phyloP scores from a whole-genome alignment of 1,140 invertebrate genomes.

The Araneus ventricosus region DNA sequence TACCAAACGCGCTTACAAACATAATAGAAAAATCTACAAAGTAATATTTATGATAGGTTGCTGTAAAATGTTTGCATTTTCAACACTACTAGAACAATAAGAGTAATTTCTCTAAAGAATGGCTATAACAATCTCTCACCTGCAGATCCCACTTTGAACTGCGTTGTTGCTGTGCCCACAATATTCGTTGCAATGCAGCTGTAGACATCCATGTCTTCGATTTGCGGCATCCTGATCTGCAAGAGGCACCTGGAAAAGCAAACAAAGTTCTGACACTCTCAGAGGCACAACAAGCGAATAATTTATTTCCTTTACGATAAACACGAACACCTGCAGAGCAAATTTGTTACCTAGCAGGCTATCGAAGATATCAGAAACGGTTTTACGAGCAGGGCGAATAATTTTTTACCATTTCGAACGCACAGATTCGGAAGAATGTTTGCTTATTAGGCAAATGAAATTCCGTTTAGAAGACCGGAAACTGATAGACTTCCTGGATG shows the following conservation, averaged over 20 bases:
- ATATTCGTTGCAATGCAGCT: constrained; percentile 93
- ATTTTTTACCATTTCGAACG: not conserved
- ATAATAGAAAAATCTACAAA: no score
- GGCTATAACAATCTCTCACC: constrained; percentile 83
- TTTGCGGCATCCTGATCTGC: constrained; percentile 60
- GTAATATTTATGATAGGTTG: not conserved
- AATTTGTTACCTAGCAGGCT: not conserved
- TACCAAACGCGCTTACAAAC: no score
- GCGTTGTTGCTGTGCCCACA: constrained; percentile 95
- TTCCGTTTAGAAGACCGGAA: not conserved
- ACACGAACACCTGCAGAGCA: not conserved
- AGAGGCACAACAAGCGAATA: not conserved
- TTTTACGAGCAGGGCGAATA: not conserved
- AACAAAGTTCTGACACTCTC: not conserved
- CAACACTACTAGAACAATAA: not conserved
- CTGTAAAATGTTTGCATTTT: not conserved
- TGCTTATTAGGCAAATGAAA: not conserved
- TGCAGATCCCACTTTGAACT: constrained; percentile 97
- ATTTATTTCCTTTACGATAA: not conserved
- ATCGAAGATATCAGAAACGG: not conserved
- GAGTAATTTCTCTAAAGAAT: not conserved
- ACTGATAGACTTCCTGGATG: not conserved
- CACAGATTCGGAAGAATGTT: not conserved
- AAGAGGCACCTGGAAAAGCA: constrained; percentile 58
- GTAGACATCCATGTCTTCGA: constrained; percentile 96